Evolutionary conservation across 2,113 vertebrate genomes (phyloP), one percentile per base, ranked within the genome.

Genomic region (Cavia aperea): DNA sequence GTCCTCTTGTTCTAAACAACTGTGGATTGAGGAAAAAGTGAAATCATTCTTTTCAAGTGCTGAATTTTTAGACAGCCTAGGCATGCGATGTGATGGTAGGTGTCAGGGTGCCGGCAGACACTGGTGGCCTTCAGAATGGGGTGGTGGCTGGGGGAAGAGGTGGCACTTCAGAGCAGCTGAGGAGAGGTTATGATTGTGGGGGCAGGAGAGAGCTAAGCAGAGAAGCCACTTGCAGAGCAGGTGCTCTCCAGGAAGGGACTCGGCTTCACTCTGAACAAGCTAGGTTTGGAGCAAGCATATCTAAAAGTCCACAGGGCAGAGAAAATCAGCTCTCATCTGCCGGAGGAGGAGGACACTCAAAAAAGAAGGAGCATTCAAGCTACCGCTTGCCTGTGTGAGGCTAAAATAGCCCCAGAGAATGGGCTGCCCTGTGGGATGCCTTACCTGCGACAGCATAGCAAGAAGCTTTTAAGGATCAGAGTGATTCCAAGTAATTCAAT

Each of bases 151-250:
- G 11, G 1, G 43, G 26, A 93, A 82, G 14, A 79, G 46, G 36
- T 12, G 86, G 79, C 66, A 21, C 66, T 73, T 46, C 26, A 21
- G 31, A 66, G 56, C n/a, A 11, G 29, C 1, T 63, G 18, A 14
- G 1, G 0, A 66, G 24, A 8, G 1, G 3, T 2, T 6, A 63
- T 0, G 1, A 26, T 46, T 39, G 5, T 36, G 39, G 0, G 51
- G 13, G 18, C 39, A 73, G 70, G 23, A 23, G 31, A 68, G 7
- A 43, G 39, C 21, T 5, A 46, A 23, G 39, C 12, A 75, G 43
- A 46, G 72, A 73, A 73, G 72, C 5, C 13, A 7, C 2, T 24
- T 13, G 39, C 39, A 13, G 39, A 75, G 46, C 46, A 26, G 5
- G 4, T 26, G 29, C 33, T 81, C 23, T 9, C 13, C 43, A 63